A percentile compares a stretch with the other conserved stretches of the same genome.
phyloP scores from a whole-genome alignment of 2,797 vertebrate species.

The Miopithecus talapoin region DNA sequence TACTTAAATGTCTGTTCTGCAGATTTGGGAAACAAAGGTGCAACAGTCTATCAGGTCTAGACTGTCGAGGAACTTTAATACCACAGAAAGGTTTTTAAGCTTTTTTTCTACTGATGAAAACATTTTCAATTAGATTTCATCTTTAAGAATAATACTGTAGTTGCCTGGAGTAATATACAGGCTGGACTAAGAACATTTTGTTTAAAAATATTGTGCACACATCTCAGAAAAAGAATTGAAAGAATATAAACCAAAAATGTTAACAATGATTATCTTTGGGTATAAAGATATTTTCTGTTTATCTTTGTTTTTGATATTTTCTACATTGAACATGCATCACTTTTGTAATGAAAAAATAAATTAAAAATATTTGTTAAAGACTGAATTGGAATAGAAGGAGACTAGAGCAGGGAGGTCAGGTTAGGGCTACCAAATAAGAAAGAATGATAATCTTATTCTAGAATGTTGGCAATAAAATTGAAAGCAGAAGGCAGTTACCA shows the following conservation, averaged over 20 bases:
- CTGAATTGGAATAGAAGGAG: not conserved
- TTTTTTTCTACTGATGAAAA: not conserved
- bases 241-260: conserved; percentile 4
- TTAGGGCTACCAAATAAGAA: not conserved
- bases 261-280: not conserved
- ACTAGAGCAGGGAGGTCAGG: not conserved
- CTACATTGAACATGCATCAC: not conserved
- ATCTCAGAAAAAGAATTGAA: conserved; percentile 13
- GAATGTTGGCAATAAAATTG: not conserved
- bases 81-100: not conserved
- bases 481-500: not conserved
- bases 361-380: conserved; percentile 10
- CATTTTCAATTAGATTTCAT: not conserved
- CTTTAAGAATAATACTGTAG: not conserved
- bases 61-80: not conserved
- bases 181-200: not conserved
- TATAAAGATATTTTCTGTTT: not conserved
- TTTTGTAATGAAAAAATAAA: not conserved
- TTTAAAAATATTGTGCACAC: not conserved
- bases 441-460: not conserved
- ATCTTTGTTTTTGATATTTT: not conserved
- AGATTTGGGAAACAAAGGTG: not conserved
- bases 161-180: not conserved
- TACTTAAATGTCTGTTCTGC: not conserved
- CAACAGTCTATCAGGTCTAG: not conserved